Conservation (phyloP, 2,888 invertebrate species). For the Macaria notata region DNA sequence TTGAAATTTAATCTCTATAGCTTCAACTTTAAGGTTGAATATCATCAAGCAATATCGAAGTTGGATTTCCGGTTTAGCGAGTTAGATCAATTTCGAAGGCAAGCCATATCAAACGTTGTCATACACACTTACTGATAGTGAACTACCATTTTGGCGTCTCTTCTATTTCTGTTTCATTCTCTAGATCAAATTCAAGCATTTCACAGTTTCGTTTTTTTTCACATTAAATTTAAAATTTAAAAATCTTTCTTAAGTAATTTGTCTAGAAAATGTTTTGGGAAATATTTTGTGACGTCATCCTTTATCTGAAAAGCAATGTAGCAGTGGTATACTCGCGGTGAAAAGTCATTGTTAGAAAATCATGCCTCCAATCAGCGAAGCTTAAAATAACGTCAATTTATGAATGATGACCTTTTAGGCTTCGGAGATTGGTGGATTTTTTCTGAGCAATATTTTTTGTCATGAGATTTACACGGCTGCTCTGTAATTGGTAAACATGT, state of each 20-base stretch:
- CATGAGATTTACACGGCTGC: neutral
- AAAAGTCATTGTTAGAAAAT: no score
- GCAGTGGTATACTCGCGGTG: no score
- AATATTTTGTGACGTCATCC: constrained; percentile 4
- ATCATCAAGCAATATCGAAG: neutral
- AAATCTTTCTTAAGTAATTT: no score
- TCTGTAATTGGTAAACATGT: constrained; percentile 18
- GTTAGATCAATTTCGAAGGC: constrained; percentile 2
- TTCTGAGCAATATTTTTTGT: no score
- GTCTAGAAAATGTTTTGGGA: neutral
- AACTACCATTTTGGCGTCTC: constrained; percentile 4
- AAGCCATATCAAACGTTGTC: constrained; percentile 6
- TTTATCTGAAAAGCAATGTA: constrained; percentile 51
- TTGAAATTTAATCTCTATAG: neutral
- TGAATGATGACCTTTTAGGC: no score
- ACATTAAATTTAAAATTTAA: no score
- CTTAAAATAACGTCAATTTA: no score
- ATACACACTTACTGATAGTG: constrained; percentile 9
- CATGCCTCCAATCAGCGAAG: no score
- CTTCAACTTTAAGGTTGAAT: neutral
- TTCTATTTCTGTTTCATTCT: no score
- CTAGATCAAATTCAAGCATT: neutral
- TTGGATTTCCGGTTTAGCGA: constrained; percentile 8
- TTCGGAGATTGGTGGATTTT: no score
- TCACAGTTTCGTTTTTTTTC: no score